phyloP scores from a whole-genome alignment of 2,888 invertebrate genomes.

The Thelaira solivaga region DNA sequence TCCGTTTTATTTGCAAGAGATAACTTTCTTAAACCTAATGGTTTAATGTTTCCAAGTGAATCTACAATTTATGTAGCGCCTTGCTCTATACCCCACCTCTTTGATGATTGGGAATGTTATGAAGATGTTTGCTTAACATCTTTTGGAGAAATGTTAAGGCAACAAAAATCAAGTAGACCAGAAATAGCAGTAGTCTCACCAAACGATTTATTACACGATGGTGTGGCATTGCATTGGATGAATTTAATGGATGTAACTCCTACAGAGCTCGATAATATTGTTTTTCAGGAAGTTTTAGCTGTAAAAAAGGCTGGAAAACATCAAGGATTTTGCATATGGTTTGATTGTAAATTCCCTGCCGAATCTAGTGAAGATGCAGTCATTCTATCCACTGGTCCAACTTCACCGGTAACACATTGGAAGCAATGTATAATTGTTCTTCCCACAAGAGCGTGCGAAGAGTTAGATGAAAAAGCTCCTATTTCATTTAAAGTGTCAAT shows the following conservation, averaged over 20 bases:
- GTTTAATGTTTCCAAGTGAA: constrained; percentile 86
- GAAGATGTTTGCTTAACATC: constrained; percentile 87
- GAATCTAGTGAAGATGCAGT: constrained; percentile 79
- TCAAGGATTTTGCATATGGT: constrained; percentile 89
- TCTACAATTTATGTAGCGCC: constrained; percentile 79
- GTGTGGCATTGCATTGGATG: constrained; percentile 82
- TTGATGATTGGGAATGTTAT: constrained; percentile 87
- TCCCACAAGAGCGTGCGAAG: constrained; percentile 81
- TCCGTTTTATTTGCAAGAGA: constrained; percentile 91
- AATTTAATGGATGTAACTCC: constrained; percentile 81
- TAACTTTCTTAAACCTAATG: constrained; percentile 85
- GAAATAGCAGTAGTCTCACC: constrained; percentile 79
- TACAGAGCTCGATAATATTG: constrained; percentile 81
- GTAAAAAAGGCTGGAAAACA: constrained; percentile 79
- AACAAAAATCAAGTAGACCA: constrained; percentile 82
- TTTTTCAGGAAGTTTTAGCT: constrained; percentile 81
- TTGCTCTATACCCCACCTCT: constrained; percentile 79
- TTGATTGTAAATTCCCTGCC: constrained; percentile 86
- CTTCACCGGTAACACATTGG: constrained; percentile 90
- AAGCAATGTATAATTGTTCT: constrained; percentile 93
- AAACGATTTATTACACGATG: constrained; percentile 82
- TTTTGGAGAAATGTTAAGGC: constrained; percentile 81
- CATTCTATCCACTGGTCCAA: constrained; percentile 88
- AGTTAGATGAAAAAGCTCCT: constrained; percentile 79
- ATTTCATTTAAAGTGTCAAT: constrained; percentile 84